phyloP scores from a whole-genome alignment of 2,797 vertebrate species.

The Scomberomorus guttatus region DNA sequence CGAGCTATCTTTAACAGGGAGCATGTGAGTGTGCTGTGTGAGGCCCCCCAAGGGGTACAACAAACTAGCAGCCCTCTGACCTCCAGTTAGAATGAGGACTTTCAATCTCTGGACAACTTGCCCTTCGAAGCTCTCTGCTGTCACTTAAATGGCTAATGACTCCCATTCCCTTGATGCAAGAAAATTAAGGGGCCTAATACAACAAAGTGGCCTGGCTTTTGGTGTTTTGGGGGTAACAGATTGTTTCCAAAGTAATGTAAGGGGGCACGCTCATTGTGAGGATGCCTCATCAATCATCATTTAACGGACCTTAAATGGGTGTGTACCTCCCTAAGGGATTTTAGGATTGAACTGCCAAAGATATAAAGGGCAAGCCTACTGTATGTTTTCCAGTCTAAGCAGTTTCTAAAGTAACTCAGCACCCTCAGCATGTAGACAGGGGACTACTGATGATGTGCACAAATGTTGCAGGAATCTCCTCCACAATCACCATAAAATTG shows the following conservation, averaged over 20 bases:
- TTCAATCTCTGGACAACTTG: slow-evolving; percentile 74
- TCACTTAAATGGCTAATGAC: slow-evolving; percentile 81
- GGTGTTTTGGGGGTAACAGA: slow-evolving; percentile 79
- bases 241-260: slow-evolving; percentile 79
- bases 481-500: slow-evolving; percentile 17
- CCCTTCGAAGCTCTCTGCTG: slow-evolving; percentile 77
- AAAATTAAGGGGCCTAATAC: slow-evolving; percentile 79
- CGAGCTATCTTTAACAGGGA: slow-evolving; percentile 44
- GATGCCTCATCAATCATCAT: slow-evolving; percentile 84
- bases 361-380: slow-evolving; percentile 68
- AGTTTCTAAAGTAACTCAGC: slow-evolving; percentile 63
- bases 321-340: slow-evolving; percentile 70
- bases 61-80: slow-evolving; percentile 71
- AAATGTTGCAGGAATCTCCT: slow-evolving; percentile 25
- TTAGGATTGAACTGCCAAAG: slow-evolving; percentile 69
- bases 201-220: slow-evolving; percentile 70
- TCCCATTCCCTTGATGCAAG: slow-evolving; percentile 67
- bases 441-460: slow-evolving; percentile 1
- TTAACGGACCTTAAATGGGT: slow-evolving; percentile 80
- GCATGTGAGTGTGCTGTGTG: slow-evolving; percentile 36
- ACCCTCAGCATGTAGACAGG: slow-evolving; percentile 26
- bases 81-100: slow-evolving; percentile 67
- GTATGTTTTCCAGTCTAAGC: slow-evolving; percentile 65
- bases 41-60: slow-evolving; percentile 50
- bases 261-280: slow-evolving; percentile 61